Percentiles rank a stretch among this genome's conserved stretches.
These are phyloP conservation scores for Amblyjoppa fuscipennis DNA, from an alignment of 2,888 invertebrate species.

Conservation along the genomic window DNA sequence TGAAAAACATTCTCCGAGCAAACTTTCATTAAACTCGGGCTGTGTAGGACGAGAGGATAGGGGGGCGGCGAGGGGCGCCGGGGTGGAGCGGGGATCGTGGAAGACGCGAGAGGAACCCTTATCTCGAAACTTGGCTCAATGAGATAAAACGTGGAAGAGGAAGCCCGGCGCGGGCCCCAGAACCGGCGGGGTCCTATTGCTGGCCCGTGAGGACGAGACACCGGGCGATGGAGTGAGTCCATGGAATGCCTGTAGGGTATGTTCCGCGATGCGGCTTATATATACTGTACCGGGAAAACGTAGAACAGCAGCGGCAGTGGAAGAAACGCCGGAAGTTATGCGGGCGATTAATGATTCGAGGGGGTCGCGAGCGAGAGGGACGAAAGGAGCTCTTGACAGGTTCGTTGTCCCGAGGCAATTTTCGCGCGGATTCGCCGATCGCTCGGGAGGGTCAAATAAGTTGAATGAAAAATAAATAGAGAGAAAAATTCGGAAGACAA, in stretches of 20 bases:
- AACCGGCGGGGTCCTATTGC: slow-evolving; percentile 35
- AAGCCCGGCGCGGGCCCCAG: slow-evolving; percentile 12
- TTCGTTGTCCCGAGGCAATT: slow-evolving; percentile 43
- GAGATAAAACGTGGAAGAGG: slow-evolving; percentile 72
- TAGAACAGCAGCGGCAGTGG: slow-evolving; percentile 59
- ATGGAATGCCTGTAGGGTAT: slow-evolving; percentile 13
- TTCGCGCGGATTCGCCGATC: slow-evolving; percentile 23
- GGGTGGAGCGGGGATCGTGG: slow-evolving; percentile 21
- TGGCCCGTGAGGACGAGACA: slow-evolving; percentile 23
- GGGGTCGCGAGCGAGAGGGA: slow-evolving; percentile 42
- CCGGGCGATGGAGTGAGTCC: not conserved
- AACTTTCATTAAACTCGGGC: slow-evolving; percentile 78
- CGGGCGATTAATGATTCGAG: slow-evolving; percentile 72
- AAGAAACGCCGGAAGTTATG: slow-evolving; percentile 67
- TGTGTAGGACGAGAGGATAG: slow-evolving; percentile 22
- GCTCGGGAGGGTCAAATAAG: slow-evolving; percentile 21
- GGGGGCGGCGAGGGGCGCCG: not conserved
- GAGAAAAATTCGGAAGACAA: not conserved
- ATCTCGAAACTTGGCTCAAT: slow-evolving; percentile 79
- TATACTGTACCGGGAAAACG: slow-evolving; percentile 54
- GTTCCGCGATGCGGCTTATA: slow-evolving; percentile 10
- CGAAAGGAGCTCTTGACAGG: slow-evolving; percentile 35
- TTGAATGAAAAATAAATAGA: slow-evolving; percentile 10
- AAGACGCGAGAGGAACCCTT: slow-evolving; percentile 69
- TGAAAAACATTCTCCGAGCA: slow-evolving; percentile 66